Evolutionary conservation across 2,888 invertebrate species (phyloP).

Genomic region (Carterocephalus palaemon): DNA sequence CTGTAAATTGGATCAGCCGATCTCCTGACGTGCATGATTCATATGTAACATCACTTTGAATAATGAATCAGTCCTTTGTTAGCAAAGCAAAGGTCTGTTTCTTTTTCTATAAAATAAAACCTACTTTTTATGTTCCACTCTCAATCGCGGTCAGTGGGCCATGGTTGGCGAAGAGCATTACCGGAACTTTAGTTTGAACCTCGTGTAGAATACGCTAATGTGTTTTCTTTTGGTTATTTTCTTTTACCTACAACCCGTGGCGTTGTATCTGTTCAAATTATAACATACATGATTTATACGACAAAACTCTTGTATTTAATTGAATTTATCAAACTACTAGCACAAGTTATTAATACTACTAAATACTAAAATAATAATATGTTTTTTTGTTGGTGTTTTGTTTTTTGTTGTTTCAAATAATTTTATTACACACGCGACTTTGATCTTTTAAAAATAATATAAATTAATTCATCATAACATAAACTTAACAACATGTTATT

Average conservation of each 20-base stretch:
- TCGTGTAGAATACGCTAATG: slow-evolving; percentile 5
- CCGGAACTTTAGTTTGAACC: slow-evolving; percentile 50
- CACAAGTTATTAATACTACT: too few relatives aligned
- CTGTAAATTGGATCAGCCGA: slow-evolving; percentile 20
- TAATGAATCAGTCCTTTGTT: slow-evolving; percentile 29
- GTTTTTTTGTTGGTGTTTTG: too few relatives aligned
- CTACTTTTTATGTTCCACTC: slow-evolving; percentile 55
- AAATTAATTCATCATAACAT: too few relatives aligned
- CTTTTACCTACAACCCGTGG: background rate
- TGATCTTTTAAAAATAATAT: too few relatives aligned
- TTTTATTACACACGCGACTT: too few relatives aligned
- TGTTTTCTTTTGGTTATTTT: slow-evolving; percentile 2
- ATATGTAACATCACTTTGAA: slow-evolving; percentile 15
- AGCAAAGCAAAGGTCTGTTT: slow-evolving; percentile 18
- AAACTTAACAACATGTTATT: too few relatives aligned
- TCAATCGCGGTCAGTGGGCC: slow-evolving; percentile 71
- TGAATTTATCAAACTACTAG: too few relatives aligned
- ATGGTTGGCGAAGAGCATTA: slow-evolving; percentile 61
- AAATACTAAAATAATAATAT: too few relatives aligned
- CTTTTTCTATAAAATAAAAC: slow-evolving; percentile 48
- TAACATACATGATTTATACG: too few relatives aligned
- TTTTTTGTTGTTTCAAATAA: too few relatives aligned
- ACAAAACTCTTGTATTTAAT: too few relatives aligned
- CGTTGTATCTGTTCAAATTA: too few relatives aligned
- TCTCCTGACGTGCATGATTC: slow-evolving; percentile 18